phyloP scores from a whole-genome alignment of 2,888 invertebrate genomes.

The Athalia circularis region DNA sequence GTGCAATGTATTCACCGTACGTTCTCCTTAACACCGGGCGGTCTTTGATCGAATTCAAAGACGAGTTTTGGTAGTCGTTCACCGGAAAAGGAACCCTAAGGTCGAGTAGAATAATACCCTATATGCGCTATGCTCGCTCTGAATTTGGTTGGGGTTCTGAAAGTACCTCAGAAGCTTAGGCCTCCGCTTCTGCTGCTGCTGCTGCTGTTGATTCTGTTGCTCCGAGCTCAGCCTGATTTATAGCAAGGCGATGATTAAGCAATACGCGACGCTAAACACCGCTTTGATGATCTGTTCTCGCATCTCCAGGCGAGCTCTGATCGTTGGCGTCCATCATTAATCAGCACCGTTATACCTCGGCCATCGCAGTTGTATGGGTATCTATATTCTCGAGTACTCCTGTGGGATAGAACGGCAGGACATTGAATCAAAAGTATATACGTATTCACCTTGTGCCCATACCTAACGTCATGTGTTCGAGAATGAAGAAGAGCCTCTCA shows the following conservation, averaged over 20 bases:
- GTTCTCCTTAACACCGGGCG: constrained; percentile 12
- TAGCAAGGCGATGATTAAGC: constrained; percentile 71
- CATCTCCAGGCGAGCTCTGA: constrained; percentile 62
- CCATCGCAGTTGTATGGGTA: constrained; percentile 31
- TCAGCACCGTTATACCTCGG: constrained; percentile 61
- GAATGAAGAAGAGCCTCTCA: background rate
- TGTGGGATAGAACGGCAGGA: background rate
- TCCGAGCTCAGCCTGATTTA: constrained; percentile 68
- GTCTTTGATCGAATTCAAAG: constrained; percentile 23
- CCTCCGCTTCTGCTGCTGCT: constrained; percentile 20
- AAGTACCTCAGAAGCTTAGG: background rate
- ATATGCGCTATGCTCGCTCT: constrained; percentile 16
- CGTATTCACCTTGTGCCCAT: background rate
- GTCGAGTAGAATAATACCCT: constrained; percentile 31
- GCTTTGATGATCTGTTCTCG: constrained; percentile 67
- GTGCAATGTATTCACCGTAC: background rate
- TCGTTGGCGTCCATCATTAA: constrained; percentile 66
- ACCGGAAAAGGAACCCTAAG: constrained; percentile 32
- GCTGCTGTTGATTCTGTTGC: background rate
- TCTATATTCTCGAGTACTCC: too few relatives aligned
- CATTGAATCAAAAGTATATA: background rate
- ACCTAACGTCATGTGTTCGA: background rate
- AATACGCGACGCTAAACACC: constrained; percentile 69
- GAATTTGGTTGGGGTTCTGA: constrained; percentile 11
- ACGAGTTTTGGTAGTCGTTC: constrained; percentile 21